Percentiles rank a stretch among this genome's conserved stretches.
phyloP scores from a whole-genome alignment of 2,888 invertebrate genomes.

The Phymatocera aterrima region DNA sequence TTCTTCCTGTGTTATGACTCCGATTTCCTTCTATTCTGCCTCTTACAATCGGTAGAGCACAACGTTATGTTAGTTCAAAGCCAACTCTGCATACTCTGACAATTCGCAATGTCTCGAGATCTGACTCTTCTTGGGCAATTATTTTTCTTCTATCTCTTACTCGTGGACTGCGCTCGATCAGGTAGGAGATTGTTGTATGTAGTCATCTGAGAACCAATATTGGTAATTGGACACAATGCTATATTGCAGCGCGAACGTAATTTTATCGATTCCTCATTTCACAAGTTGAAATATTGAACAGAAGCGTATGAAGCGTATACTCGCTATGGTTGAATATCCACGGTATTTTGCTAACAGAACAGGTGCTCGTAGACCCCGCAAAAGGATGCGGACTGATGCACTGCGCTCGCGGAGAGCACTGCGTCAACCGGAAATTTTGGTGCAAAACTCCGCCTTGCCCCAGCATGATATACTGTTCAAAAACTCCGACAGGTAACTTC shows the following conservation, averaged over 20 bases:
- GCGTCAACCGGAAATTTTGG: slow-evolving; percentile 64
- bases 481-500: slow-evolving; percentile 59
- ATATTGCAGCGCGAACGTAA: no score
- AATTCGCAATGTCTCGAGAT: slow-evolving; percentile 13
- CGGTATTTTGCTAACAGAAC: neutral
- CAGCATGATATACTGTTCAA: slow-evolving; percentile 65
- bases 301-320: no score
- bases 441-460: slow-evolving; percentile 65
- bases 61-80: neutral
- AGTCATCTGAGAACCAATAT: neutral
- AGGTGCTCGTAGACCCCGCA: slow-evolving; percentile 43
- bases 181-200: neutral
- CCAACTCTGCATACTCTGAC: neutral
- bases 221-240: neutral
- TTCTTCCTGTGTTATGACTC: slow-evolving; percentile 10
- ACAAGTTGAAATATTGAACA: no score
- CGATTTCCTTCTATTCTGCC: neutral
- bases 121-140: neutral
- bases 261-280: no score
- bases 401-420: slow-evolving; percentile 59
- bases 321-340: neutral
- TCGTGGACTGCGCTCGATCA: neutral
- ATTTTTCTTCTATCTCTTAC: neutral
- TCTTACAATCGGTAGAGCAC: no score
- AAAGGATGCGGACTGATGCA: slow-evolving; percentile 58